Evolutionary conservation across 2,888 invertebrate genomes (phyloP).

Genomic region (Netelia virgata): DNA sequence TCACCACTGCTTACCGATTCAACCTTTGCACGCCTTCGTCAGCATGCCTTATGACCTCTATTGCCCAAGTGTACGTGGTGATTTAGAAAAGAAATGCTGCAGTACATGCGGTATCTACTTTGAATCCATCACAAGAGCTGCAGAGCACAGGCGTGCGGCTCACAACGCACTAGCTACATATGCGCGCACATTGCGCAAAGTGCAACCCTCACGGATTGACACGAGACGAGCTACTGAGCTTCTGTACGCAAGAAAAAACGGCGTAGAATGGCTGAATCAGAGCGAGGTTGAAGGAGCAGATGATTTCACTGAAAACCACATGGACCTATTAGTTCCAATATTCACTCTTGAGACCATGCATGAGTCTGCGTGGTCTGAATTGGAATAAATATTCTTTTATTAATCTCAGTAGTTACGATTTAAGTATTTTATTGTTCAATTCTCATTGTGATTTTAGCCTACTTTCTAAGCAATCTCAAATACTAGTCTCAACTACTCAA

Average conservation of each 20-base stretch:
- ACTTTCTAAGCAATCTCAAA: neutral
- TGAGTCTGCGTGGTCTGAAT: constrained; percentile 30
- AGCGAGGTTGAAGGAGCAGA: constrained; percentile 43
- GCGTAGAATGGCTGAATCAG: constrained; percentile 49
- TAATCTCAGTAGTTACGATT: neutral
- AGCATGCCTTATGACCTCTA: constrained; percentile 71
- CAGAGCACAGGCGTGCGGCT: constrained; percentile 48
- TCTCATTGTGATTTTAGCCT: neutral
- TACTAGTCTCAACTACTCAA: constrained; percentile 26
- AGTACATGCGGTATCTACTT: constrained; percentile 80
- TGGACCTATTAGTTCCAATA: constrained; percentile 32
- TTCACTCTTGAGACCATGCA: constrained; percentile 39
- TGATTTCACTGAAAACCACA: constrained; percentile 49
- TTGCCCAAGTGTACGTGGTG: constrained; percentile 73
- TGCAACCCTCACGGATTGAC: constrained; percentile 58
- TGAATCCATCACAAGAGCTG: constrained; percentile 59
- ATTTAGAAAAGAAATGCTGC: constrained; percentile 73
- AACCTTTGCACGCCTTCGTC: constrained; percentile 68
- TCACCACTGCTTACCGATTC: constrained; percentile 68
- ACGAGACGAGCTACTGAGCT: constrained; percentile 53
- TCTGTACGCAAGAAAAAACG: constrained; percentile 45
- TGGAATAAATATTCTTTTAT: constrained; percentile 22
- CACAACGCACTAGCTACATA: constrained; percentile 46
- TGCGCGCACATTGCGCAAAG: constrained; percentile 47
- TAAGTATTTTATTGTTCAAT: neutral